Base-by-base conservation (phyloP, 2,888 invertebrate genomes). In the Plebejus argus region DNA sequence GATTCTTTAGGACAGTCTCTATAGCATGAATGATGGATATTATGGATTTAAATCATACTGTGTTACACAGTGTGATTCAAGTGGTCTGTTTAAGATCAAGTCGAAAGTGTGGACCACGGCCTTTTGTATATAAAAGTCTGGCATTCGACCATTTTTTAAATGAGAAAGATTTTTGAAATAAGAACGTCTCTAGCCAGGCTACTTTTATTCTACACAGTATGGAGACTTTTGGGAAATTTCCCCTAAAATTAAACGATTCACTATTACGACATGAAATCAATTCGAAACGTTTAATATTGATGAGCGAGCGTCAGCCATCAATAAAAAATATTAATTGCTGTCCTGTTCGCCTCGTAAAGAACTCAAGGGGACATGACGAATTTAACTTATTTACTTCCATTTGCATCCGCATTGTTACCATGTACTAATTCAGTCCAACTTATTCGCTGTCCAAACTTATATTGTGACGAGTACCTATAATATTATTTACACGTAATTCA, bases 261-360 rank as follows among this genome's bases (percentile, higher is more conserved):
- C 84, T 81, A 78, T 80, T 80, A 85, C 84, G 84, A 85, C 86
- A 85, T 86, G 87, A 89, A 84, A 85, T 89, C 84, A 88, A 87
- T 88, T 86, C 83, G 84, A 84, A 84, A 81, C 85, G 83, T 89
- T 91, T 87, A 89, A 92, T 92, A 92, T 93, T 91, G 87, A 93
- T 91, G 91, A 90, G 88, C 80, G 76, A 83, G 84, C 84, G 84
- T 83, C 86, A 85, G 83, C 78, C 81, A 82, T 83, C 86, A 86
- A 91, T 93, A 93, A 93, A 66, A 92, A 93, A 90, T 90, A 90
- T 91, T 93, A 92, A 93, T 91, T 90, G 89, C 88, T 86, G 85
- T 84, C 86, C 87, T 88, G 87, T 89, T 85, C 85, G 86, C 83
- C 86, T 89, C 92, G 86, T 93, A 89, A 92, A 91, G 83, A 85